Evolutionary conservation across 2,113 vertebrate genomes (phyloP), one percentile per base, ranked within the genome.

Genomic region (Oncorhynchus keta): DNA sequence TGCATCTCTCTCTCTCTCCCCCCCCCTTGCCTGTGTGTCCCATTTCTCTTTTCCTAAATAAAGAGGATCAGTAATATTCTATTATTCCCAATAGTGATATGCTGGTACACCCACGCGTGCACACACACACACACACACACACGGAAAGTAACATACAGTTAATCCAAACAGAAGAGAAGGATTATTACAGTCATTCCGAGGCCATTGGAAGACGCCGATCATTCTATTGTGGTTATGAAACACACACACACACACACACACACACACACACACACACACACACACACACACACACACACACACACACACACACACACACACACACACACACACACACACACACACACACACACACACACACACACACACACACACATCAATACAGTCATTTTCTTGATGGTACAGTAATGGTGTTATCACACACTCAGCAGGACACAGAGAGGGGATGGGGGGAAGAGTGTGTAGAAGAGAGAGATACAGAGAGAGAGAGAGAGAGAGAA

Each of bases 401-500:
- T 65, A 70, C 22, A 51, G 30, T 75, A 69, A 66, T 4, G 1
- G 48, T 6, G 66, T 84, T 59, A 84, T 85, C 79, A 74, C 73
- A 65, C 30, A 9, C 65, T 73, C 1, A 73, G 39, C 57, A 67
- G 61, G 70, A 32, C 28, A 20, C 32, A n/a, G n/a, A 49, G 32
- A 26, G 7, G 78, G 14, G 18, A 62, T 72, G n/a, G 75, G 62
- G 3, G 28, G 79, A 72, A 35, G 65, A 67, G 28, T 68, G 30
- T n/a, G 28, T 35, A 68, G 51, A 20, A 32, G 49, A 49, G 39
- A 45, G 12, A n/a, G 39, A 48, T 24, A 5, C 32, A 59, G 61
- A 32, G 4, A 32, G 32, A 39, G 73, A 48, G 51, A 81, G 26
- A 64, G 45, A 28, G 39, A 13, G 13, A 61, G 68, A 73, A n/a